phyloP scores from a whole-genome alignment of 2,113 vertebrate genomes.

The Daubentonia madagascariensis region DNA sequence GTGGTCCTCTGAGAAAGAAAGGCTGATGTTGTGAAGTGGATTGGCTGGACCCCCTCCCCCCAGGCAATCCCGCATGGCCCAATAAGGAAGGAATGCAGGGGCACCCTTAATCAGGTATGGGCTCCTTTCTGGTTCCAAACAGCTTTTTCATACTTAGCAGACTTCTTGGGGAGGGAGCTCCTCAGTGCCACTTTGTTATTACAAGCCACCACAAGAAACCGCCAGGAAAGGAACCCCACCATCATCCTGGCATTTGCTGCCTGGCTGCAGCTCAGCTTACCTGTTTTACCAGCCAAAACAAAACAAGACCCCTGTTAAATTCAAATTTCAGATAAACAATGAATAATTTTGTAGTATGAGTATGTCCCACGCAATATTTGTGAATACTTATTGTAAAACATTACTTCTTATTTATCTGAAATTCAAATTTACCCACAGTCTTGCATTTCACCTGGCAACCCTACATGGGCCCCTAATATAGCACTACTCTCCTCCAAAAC shows the following conservation, averaged over 20 bases:
- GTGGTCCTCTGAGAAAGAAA: not conserved
- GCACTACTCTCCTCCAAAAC: not conserved
- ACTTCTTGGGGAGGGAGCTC: not conserved
- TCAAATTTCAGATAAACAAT: not conserved
- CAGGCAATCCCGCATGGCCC: not conserved
- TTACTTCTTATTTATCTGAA: constrained; percentile 1
- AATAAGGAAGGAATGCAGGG: not conserved
- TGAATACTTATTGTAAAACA: not conserved
- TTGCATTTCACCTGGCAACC: not conserved
- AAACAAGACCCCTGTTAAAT: not conserved
- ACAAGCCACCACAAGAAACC: not conserved
- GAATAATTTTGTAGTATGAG: not conserved
- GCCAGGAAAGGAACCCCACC: not conserved
- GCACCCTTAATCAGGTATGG: not conserved
- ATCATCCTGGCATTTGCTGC: not conserved
- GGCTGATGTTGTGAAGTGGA: not conserved
- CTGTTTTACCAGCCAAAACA: not conserved
- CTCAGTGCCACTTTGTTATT: not conserved
- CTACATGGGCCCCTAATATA: no score
- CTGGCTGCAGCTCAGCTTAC: not conserved
- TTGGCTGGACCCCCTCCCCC: not conserved
- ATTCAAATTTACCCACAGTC: not conserved
- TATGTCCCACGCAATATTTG: not conserved
- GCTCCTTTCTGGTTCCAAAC: not conserved
- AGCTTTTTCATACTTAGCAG: not conserved